Evolutionary conservation across 2,113 vertebrate species (phyloP), one percentile per base, ranked within the genome.

Genomic region (Glaucidium brasilianum): DNA sequence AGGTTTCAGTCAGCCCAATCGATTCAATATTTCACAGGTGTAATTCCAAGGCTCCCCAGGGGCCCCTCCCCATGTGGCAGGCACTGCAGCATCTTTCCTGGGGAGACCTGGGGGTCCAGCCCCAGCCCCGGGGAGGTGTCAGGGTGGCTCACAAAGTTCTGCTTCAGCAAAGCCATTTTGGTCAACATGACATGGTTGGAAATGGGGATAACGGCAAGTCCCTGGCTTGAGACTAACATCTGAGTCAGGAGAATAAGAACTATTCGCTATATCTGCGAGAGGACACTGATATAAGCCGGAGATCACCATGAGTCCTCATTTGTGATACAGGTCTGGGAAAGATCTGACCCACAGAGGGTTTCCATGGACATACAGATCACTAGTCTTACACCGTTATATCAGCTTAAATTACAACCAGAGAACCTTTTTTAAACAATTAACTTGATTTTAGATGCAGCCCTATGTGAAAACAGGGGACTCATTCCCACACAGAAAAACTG

Each of bases 1-100:
- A 39, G 13, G 10, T 10, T 56, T 58, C 74, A 15, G 4, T 18
- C 37, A 16, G 3, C 12, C 19, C 43, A 17, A 4, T 27, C 5
- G 6, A 25, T 30, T 35, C 50, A 17, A 0, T 6, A 3, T 12
- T 58, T 27, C 0, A 0, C 3, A n/a, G 76, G 18, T 25, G 27
- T 9, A 29, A 52, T 5, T 9, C 4, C 2, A 11, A 45, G 43
- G 43, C 43, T 45, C 43, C 29, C 32, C 21, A 39, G 25, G 50
- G 13, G 35, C 5, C 78, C 4, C 83, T 62, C 6, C 30, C 15
- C 3, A 0, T n/a, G 0, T 3, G 11, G 22, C 49, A 18, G 56
- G 23, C 14, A 4, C 23, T 30, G 34, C 62, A 84, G 37, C 34
- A 22, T 11, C 14, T 30, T 49, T 12, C 37, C 88, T 2, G 2